A percentile compares a stretch with the other conserved stretches of the same genome.
These are phyloP conservation scores for Drosophila trapezifrons DNA, from an alignment of 1,140 invertebrate genomes.

Conservation along the genomic window DNA sequence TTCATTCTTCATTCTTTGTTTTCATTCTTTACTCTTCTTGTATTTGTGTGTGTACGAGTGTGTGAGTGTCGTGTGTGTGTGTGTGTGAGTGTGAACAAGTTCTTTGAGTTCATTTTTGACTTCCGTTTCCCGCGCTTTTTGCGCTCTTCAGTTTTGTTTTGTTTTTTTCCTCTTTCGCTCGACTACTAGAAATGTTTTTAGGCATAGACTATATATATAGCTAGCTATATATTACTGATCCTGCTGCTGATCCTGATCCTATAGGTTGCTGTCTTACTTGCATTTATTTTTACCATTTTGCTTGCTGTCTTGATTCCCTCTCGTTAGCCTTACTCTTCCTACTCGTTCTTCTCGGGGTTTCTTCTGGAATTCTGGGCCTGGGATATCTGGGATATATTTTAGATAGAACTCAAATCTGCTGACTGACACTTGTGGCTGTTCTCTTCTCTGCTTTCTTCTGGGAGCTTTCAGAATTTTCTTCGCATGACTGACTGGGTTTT, in stretches of 20 bases:
- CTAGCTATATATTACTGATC: slow-evolving; percentile 61
- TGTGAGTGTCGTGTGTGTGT: slow-evolving; percentile 25
- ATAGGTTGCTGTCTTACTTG: slow-evolving; percentile 33
- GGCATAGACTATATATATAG: slow-evolving; percentile 59
- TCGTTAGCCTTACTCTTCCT: slow-evolving; percentile 19
- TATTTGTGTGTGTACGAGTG: slow-evolving; percentile 85
- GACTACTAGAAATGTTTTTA: slow-evolving; percentile 55
- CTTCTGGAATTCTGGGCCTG: neutral
- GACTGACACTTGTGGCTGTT: neutral
- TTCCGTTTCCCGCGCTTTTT: neutral
- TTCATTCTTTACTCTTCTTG: slow-evolving; percentile 65
- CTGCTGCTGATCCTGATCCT: slow-evolving; percentile 22
- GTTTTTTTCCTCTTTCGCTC: slow-evolving; percentile 71
- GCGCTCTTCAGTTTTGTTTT: slow-evolving; percentile 84
- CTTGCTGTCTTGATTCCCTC: slow-evolving; percentile 54
- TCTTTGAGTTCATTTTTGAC: slow-evolving; percentile 16
- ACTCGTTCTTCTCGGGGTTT: neutral
- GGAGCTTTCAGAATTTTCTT: slow-evolving; percentile 20
- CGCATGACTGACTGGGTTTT: slow-evolving; percentile 16
- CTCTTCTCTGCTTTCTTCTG: slow-evolving; percentile 7
- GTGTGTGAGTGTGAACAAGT: slow-evolving; percentile 29
- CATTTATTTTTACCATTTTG: slow-evolving; percentile 8
- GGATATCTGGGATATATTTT: slow-evolving; percentile 3
- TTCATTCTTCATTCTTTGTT: slow-evolving; percentile 42
- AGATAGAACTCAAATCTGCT: slow-evolving; percentile 22